A percentile compares a stretch with the other conserved stretches of the same genome.
Evolutionary conservation across 2,888 invertebrate genomes (phyloP).

Genomic region (Cotesia congregata): DNA sequence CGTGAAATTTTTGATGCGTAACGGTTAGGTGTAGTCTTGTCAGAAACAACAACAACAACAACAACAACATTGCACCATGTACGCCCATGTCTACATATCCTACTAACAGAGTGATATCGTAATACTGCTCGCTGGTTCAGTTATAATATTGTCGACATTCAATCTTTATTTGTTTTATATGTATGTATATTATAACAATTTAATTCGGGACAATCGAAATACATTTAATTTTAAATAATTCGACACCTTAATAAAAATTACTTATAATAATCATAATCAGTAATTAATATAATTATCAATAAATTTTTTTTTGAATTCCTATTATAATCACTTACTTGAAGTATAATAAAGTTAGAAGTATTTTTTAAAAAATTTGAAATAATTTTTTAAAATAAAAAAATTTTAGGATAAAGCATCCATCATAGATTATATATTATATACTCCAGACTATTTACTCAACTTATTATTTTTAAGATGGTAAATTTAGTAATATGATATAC

Average conservation of each 20-base stretch:
- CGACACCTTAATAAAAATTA: neutral
- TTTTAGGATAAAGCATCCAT: neutral
- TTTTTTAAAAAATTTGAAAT: no score
- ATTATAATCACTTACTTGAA: no score
- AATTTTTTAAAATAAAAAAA: no score
- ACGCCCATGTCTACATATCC: conserved; percentile 31
- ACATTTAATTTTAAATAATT: neutral
- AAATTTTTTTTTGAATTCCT: no score
- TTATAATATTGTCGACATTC: conserved; percentile 21
- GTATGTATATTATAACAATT: neutral
- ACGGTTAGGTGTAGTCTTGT: conserved; percentile 8
- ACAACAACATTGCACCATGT: conserved; percentile 3
- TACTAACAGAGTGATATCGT: neutral
- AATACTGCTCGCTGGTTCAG: neutral
- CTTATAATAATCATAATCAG: no score
- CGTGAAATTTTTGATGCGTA: conserved; percentile 35
- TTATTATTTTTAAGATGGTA: conserved; percentile 2
- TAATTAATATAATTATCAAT: no score
- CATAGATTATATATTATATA: neutral
- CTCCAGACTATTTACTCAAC: conserved; percentile 4
- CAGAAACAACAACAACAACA: neutral
- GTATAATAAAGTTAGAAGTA: no score
- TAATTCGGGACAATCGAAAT: neutral
- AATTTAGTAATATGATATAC: neutral
- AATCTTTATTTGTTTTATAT: conserved; percentile 6